A percentile compares a stretch with the other conserved stretches of the same genome.
Conservation (phyloP, 2,888 invertebrate species). For the Tetragonula carbonaria region DNA sequence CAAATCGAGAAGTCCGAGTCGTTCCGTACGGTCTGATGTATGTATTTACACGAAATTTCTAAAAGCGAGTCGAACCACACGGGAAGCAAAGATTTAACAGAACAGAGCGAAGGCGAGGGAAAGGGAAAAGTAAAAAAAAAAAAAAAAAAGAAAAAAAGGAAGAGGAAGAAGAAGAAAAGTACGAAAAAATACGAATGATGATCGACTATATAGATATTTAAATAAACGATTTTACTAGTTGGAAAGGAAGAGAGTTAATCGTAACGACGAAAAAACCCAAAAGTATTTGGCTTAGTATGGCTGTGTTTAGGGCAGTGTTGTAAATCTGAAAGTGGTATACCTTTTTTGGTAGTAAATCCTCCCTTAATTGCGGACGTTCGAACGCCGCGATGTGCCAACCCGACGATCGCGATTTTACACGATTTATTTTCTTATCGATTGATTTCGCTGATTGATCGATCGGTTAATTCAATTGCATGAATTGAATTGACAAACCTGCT, state of each 20-base stretch:
- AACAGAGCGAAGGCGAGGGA: neutral
- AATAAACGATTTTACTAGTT: slow-evolving; percentile 68
- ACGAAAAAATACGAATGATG: slow-evolving; percentile 48
- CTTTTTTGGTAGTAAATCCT: slow-evolving; percentile 72
- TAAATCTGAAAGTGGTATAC: slow-evolving; percentile 77
- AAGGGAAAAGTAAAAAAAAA: slow-evolving; percentile 7
- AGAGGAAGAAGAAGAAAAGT: slow-evolving; percentile 16
- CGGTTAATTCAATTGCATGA: neutral
- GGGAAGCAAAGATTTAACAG: slow-evolving; percentile 9
- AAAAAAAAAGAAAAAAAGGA: neutral
- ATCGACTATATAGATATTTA: slow-evolving; percentile 64
- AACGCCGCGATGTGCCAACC: slow-evolving; percentile 72
- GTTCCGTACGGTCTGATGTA: slow-evolving; percentile 38
- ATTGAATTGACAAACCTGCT: neutral
- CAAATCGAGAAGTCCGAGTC: neutral
- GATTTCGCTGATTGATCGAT: slow-evolving; percentile 14
- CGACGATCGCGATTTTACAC: slow-evolving; percentile 28
- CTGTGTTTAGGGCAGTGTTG: slow-evolving; percentile 85
- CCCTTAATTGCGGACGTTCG: slow-evolving; percentile 70
- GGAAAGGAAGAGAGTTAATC: slow-evolving; percentile 59
- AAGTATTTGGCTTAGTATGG: slow-evolving; percentile 87
- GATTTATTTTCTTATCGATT: slow-evolving; percentile 16
- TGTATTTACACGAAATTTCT: slow-evolving; percentile 22
- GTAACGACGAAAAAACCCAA: slow-evolving; percentile 83
- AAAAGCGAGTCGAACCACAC: slow-evolving; percentile 13